These are phyloP conservation scores for Harmothoe impar DNA, from an alignment of 2,888 invertebrate species.

Conservation along the genomic window DNA sequence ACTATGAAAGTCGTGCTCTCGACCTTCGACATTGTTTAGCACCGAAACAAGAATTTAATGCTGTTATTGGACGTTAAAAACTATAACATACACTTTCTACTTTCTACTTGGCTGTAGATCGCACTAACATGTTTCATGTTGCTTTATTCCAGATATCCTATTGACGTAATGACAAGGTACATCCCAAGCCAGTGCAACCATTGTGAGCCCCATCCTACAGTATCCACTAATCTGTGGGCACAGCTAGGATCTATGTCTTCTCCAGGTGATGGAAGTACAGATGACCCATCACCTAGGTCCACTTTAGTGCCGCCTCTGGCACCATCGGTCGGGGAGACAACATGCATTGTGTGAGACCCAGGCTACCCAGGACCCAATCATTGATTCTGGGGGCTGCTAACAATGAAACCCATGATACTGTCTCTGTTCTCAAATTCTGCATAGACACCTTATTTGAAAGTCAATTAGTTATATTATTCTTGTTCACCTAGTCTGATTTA, in stretches of 20 bases:
- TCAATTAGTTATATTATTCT: background rate
- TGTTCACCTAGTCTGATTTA: background rate
- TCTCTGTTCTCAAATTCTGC: no score
- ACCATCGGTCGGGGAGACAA: background rate
- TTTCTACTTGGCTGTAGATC: no score
- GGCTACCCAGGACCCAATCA: background rate
- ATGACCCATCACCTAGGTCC: background rate
- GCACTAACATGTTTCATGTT: no score
- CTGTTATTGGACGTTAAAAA: no score
- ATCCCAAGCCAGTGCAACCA: background rate
- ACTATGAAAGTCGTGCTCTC: no score
- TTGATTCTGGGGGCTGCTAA: background rate
- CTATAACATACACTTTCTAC: no score
- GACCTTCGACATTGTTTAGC: no score
- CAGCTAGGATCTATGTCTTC: constrained; percentile 14
- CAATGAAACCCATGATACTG: background rate
- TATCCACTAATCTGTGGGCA: background rate
- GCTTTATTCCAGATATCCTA: background rate
- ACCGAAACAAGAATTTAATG: no score
- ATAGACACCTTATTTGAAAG: background rate
- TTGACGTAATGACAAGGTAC: background rate
- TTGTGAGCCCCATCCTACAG: background rate
- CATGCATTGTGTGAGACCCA: background rate
- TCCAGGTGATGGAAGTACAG: background rate
- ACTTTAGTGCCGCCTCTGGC: background rate